phyloP scores from a whole-genome alignment of 2,888 invertebrate genomes.

The Tachina fera region DNA sequence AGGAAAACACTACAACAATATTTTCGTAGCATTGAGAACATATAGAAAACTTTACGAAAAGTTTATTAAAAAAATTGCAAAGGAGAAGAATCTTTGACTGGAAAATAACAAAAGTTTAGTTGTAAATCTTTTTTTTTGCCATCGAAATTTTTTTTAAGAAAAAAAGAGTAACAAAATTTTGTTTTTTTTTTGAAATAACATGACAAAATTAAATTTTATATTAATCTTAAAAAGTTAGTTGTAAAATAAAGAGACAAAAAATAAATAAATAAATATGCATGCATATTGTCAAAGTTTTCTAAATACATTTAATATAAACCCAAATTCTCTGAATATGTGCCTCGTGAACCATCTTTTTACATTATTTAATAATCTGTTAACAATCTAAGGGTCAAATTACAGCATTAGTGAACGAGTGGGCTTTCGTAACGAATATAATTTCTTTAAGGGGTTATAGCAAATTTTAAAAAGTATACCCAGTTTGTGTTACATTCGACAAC shows the following conservation, averaged over 20 bases:
- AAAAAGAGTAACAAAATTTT: not conserved
- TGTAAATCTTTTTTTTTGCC: not conserved
- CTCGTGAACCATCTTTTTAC: too few relatives aligned
- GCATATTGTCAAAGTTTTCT: too few relatives aligned
- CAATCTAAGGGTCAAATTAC: too few relatives aligned
- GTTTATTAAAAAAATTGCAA: not conserved
- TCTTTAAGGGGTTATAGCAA: too few relatives aligned
- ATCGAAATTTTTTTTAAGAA: not conserved
- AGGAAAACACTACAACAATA: conserved; percentile 18
- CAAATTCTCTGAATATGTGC: too few relatives aligned
- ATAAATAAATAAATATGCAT: too few relatives aligned
- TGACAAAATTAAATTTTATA: not conserved
- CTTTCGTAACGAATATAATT: too few relatives aligned
- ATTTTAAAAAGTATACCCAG: too few relatives aligned
- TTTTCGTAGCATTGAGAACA: not conserved
- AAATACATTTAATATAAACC: too few relatives aligned
- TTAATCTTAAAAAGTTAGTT: not conserved
- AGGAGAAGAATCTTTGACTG: not conserved
- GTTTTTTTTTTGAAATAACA: not conserved
- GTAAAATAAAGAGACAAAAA: not conserved
- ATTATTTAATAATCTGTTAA: too few relatives aligned
- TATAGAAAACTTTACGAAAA: not conserved
- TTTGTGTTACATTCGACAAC: too few relatives aligned
- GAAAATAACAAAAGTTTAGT: conserved; percentile 1
- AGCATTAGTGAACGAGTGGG: too few relatives aligned